Evolutionary conservation across 2,797 vertebrate genomes (phyloP).

Genomic region (Amblyopsis hoosieri): DNA sequence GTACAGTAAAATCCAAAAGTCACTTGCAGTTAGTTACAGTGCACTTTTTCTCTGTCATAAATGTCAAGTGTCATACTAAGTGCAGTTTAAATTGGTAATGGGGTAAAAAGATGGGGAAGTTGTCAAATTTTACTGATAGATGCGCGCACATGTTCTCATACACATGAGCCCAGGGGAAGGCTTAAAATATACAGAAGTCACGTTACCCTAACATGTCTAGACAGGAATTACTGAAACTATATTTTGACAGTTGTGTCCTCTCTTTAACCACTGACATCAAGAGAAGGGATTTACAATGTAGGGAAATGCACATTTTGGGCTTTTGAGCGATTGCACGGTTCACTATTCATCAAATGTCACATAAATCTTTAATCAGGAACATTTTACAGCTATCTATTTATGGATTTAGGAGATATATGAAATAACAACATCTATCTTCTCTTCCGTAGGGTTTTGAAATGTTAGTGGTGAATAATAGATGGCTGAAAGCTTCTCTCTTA

Average conservation of each 20-base stretch:
- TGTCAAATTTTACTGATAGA: too few species aligned
- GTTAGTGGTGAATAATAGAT: conserved; percentile 67
- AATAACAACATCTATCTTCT: conserved; percentile 50
- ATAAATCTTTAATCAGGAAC: conserved; percentile 57
- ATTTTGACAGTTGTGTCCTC: background rate
- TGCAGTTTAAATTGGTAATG: conserved; percentile 11
- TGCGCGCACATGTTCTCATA: background rate
- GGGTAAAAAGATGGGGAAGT: conserved; percentile 9
- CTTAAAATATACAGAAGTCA: conserved; percentile 21
- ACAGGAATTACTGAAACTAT: conserved; percentile 3
- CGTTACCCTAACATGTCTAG: background rate
- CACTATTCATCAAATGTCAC: conserved; percentile 7
- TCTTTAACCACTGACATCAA: background rate
- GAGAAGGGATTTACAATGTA: conserved; percentile 9
- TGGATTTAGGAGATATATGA: conserved; percentile 55
- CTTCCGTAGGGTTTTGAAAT: conserved; percentile 58
- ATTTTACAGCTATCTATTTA: conserved; percentile 66
- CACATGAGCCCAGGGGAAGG: background rate
- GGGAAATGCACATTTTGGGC: conserved; percentile 5
- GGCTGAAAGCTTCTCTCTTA: conserved; percentile 54
- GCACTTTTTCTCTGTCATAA: background rate
- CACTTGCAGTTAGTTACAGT: too few species aligned
- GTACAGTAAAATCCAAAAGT: too few species aligned
- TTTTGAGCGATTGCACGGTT: conserved; percentile 1
- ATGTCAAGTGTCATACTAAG: conserved; percentile 5